Evolutionary conservation across 2,888 invertebrate genomes (phyloP).

Genomic region (Parnassius apollo): DNA sequence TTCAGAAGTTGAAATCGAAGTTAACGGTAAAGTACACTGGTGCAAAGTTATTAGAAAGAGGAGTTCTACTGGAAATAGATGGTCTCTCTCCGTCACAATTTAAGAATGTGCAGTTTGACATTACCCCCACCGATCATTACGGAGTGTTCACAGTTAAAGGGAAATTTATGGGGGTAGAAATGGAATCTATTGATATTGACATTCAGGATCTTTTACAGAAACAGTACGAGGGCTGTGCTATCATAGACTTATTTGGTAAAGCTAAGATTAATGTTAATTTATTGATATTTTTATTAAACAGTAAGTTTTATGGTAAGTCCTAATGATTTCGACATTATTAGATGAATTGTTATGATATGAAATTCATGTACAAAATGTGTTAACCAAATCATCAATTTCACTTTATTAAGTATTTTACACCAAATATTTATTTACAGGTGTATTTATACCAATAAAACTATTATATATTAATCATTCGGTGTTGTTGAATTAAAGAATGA

Average conservation of each 20-base stretch:
- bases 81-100: conserved; percentile 85
- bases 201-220: conserved; percentile 87
- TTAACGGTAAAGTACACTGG: conserved; percentile 84
- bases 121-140: conserved; percentile 83
- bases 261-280: conserved; percentile 89
- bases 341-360: background rate
- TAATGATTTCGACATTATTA: conserved; percentile 30
- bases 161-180: conserved; percentile 88
- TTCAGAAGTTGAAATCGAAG: conserved; percentile 81
- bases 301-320: conserved; percentile 86
- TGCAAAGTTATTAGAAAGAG: conserved; percentile 85
- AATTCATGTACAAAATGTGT: conserved; percentile 18
- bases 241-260: conserved; percentile 90
- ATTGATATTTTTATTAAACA: conserved; percentile 86
- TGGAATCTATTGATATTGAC: conserved; percentile 86
- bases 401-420: conserved; percentile 36
- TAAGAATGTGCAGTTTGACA: conserved; percentile 88
- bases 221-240: conserved; percentile 88
- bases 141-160: conserved; percentile 86
- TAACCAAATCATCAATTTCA: conserved; percentile 17
- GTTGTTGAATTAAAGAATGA: conserved; percentile 1
- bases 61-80: conserved; percentile 86
- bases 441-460: conserved; percentile 6
- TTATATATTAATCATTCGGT: background rate
- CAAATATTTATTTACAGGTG: conserved; percentile 46